Evolutionary conservation across 2,113 vertebrate genomes (phyloP).

Genomic region (Oceanodroma tethys): DNA sequence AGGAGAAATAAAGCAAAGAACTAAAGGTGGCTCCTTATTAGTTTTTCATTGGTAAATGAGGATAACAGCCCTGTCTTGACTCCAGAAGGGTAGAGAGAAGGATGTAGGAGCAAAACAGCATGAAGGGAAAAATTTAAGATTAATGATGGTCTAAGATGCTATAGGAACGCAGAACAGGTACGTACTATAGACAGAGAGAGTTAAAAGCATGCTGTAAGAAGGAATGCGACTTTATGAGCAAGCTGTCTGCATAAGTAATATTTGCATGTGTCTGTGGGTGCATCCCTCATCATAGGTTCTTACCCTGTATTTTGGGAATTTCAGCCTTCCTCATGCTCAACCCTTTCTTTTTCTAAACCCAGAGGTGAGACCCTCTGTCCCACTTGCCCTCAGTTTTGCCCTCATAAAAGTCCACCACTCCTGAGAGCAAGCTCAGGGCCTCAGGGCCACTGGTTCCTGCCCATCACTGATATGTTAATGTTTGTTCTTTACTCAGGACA

Average conservation of each 20-base stretch:
- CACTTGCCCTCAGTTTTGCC: not conserved
- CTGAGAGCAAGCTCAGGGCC: not conserved
- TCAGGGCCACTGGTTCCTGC: not conserved
- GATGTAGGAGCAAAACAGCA: not conserved
- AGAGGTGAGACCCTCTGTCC: not conserved
- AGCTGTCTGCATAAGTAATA: not conserved
- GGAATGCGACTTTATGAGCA: not conserved
- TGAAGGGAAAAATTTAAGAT: not conserved
- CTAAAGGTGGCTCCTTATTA: not conserved
- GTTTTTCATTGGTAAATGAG: not conserved
- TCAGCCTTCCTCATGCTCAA: not conserved
- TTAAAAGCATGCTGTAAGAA: not conserved
- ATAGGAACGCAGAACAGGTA: not conserved
- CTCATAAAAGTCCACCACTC: not conserved
- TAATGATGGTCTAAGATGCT: not conserved
- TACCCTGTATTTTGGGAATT: not conserved
- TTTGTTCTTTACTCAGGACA: not conserved
- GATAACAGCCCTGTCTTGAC: not conserved
- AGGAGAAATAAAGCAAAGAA: not conserved
- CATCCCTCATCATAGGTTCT: not conserved
- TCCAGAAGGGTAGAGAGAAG: not conserved
- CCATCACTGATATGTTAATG: rapidly evolving
- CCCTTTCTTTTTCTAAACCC: not conserved
- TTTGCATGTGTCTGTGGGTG: not conserved
- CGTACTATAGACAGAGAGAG: not conserved